phyloP scores from a whole-genome alignment of 2,888 invertebrate genomes.

The Troides oblongomaculatus region DNA sequence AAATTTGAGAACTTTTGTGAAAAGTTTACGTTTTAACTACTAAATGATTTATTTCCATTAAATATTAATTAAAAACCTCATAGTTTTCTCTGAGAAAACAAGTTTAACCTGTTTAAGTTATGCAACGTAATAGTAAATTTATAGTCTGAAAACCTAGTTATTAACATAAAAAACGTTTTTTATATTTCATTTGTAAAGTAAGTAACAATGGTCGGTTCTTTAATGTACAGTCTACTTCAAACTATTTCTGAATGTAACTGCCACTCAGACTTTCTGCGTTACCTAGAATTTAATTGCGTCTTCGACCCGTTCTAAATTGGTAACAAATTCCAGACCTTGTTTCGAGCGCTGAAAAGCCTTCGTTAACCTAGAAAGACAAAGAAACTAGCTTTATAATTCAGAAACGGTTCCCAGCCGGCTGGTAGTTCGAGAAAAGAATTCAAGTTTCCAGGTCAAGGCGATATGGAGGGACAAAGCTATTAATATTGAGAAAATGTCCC shows the following conservation, averaged over 20 bases:
- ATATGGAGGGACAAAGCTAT: conserved; percentile 15
- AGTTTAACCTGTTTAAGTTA: too few species aligned
- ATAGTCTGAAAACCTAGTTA: too few species aligned
- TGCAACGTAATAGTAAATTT: too few species aligned
- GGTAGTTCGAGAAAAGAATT: conserved; percentile 16
- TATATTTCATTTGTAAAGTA: too few species aligned
- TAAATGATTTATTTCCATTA: too few species aligned
- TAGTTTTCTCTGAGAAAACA: too few species aligned
- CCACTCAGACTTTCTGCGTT: conserved; percentile 1
- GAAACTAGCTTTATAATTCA: conserved; percentile 25
- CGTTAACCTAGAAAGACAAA: conserved; percentile 27
- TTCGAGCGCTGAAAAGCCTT: conserved; percentile 18
- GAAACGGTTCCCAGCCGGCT: conserved; percentile 14
- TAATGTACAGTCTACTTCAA: too few species aligned
- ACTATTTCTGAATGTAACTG: background rate
- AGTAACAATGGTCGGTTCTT: too few species aligned
- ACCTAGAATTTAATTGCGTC: conserved; percentile 34
- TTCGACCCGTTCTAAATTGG: conserved; percentile 12
- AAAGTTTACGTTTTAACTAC: too few species aligned
- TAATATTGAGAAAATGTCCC: conserved; percentile 22
- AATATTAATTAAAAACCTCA: too few species aligned
- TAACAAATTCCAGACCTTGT: conserved; percentile 24
- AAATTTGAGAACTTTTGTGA: too few species aligned
- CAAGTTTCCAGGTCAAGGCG: conserved; percentile 25
- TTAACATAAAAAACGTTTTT: too few species aligned